These are phyloP conservation scores for Rhagoletis pomonella DNA, from an alignment of 1,140 invertebrate species.

Conservation along the genomic window DNA sequence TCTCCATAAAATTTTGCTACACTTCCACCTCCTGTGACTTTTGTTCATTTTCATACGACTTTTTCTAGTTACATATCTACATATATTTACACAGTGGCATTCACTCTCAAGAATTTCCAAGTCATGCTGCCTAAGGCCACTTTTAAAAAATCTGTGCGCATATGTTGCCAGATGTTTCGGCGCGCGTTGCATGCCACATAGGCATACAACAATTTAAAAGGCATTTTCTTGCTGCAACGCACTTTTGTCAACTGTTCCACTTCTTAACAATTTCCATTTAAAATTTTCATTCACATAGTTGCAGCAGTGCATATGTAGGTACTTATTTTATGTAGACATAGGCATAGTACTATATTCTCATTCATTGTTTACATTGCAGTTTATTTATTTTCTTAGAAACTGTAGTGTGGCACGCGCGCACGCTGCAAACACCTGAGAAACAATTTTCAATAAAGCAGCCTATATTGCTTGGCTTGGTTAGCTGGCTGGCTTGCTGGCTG, in stretches of 20 bases:
- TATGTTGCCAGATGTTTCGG: neutral
- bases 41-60: neutral
- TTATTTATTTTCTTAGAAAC: conserved; percentile 28
- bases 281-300: neutral
- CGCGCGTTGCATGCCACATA: neutral
- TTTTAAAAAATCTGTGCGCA: conserved; percentile 16
- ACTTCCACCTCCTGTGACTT: neutral
- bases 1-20: no score
- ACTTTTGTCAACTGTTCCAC: neutral
- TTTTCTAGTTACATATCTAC: no score
- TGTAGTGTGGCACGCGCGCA: conserved; percentile 27
- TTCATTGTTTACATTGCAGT: conserved; percentile 23
- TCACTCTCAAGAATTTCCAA: no score
- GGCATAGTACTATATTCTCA: no score
- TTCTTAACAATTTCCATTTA: conserved; percentile 25
- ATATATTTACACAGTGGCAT: neutral
- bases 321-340: no score
- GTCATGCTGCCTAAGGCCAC: neutral
- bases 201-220: conserved; percentile 3
- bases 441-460: neutral
- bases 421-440: conserved; percentile 37
- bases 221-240: conserved; percentile 16
- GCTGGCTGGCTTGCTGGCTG: neutral
- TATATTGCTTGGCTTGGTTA: conserved; percentile 35
- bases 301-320: no score